Percentiles rank a stretch among this genome's conserved stretches.
Evolutionary conservation across 2,888 invertebrate genomes (phyloP).

Genomic region (Leptura quadrifasciata): DNA sequence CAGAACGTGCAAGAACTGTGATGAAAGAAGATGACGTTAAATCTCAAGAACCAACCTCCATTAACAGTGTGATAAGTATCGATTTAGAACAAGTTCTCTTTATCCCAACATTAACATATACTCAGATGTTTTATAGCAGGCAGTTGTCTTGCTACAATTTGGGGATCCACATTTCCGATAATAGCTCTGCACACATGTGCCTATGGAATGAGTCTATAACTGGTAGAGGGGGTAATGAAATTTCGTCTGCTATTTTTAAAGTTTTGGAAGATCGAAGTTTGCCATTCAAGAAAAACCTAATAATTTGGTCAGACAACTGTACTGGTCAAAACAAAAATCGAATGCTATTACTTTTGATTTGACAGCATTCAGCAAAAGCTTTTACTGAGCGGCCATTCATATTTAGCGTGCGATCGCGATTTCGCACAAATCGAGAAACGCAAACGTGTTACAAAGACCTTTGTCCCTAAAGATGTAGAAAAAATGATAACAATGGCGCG

Average conservation of each 20-base stretch:
- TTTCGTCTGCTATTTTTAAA: slow-evolving; percentile 54
- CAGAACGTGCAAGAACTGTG: slow-evolving; percentile 35
- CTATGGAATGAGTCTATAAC: slow-evolving; percentile 53
- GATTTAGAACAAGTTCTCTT: slow-evolving; percentile 41
- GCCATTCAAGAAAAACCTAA: slow-evolving; percentile 31
- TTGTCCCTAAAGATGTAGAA: not conserved
- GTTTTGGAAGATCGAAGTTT: slow-evolving; percentile 19
- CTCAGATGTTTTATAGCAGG: slow-evolving; percentile 46
- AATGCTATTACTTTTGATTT: not conserved
- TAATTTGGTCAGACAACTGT: slow-evolving; percentile 43
- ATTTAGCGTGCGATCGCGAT: no score
- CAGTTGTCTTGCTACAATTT: slow-evolving; percentile 42
- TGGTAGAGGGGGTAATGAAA: slow-evolving; percentile 55
- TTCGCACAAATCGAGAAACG: not conserved
- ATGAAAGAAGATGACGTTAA: slow-evolving; percentile 40
- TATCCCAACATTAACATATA: slow-evolving; percentile 44
- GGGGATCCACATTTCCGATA: slow-evolving; percentile 38
- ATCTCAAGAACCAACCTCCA: slow-evolving; percentile 31
- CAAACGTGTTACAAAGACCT: not conserved
- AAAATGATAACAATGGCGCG: not conserved
- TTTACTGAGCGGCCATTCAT: no score
- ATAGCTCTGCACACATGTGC: slow-evolving; percentile 35
- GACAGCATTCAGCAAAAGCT: no score
- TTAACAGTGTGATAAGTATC: slow-evolving; percentile 32
- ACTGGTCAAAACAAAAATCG: slow-evolving; percentile 41